Evolutionary conservation across 2,113 vertebrate species (phyloP).

Genomic region (Pteruthius melanotis): DNA sequence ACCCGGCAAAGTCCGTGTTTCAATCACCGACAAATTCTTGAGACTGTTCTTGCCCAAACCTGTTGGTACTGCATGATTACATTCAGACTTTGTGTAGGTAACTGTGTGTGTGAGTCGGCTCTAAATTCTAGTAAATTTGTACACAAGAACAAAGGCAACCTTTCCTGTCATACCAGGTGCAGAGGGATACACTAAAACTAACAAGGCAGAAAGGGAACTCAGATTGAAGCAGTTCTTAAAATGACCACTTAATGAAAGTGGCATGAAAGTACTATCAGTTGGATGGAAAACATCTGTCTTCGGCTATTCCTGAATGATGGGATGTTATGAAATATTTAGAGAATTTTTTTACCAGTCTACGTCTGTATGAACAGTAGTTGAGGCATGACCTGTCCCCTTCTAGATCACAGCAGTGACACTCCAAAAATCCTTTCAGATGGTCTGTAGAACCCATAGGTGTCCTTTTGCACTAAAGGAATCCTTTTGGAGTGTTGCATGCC

Average conservation of each 20-base stretch:
- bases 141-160: constrained; percentile 38
- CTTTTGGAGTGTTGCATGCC: not conserved
- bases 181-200: constrained; percentile 66
- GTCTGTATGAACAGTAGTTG: constrained; percentile 30
- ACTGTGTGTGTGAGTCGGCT: not conserved
- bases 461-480: not conserved
- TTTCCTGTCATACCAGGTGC: constrained; percentile 37
- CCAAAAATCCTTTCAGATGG: not conserved
- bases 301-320: constrained; percentile 40
- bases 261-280: constrained; percentile 60
- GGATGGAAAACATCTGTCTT: constrained; percentile 66
- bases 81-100: not conserved
- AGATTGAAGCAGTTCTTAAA: constrained; percentile 67
- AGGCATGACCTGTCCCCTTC: constrained; percentile 5
- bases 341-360: constrained; percentile 17
- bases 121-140: not conserved
- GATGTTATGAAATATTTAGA: constrained; percentile 18
- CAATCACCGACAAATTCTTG: too few species aligned
- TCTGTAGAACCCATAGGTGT: not conserved
- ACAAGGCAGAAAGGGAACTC: constrained; percentile 60
- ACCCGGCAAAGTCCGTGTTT: too few species aligned
- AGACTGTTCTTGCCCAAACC: not conserved
- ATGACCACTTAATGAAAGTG: constrained; percentile 76
- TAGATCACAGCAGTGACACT: not conserved
- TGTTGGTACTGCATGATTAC: not conserved